These are phyloP conservation scores for Varecia variegata DNA, from an alignment of 2,797 vertebrate species.

Conservation along the genomic window DNA sequence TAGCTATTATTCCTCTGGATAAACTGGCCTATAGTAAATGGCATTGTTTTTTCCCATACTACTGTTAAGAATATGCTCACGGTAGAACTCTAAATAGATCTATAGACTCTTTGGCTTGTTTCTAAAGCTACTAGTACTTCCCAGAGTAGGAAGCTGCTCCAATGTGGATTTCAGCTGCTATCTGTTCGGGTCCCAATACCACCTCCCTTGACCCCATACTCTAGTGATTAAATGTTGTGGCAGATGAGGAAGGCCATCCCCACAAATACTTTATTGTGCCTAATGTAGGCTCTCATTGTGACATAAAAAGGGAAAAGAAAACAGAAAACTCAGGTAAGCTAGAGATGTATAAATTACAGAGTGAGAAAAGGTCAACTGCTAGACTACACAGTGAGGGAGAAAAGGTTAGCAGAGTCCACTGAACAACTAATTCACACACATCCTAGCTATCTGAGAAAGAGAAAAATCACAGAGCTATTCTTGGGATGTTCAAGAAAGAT, in stretches of 20 bases:
- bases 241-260: not conserved
- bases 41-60: not conserved
- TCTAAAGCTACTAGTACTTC: not conserved
- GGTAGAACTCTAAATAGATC: not conserved
- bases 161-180: not conserved
- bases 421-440: not conserved
- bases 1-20: not conserved
- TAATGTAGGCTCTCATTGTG: not conserved
- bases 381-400: not conserved
- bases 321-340: constrained; percentile 13
- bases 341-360: not conserved
- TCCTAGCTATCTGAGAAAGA: not conserved
- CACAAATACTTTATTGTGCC: not conserved
- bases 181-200: not conserved
- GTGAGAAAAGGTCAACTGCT: not conserved
- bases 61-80: not conserved
- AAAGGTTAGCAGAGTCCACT: not conserved
- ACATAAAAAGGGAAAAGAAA: not conserved
- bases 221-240: not conserved
- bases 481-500: not conserved
- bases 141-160: not conserved
- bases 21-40: not conserved
- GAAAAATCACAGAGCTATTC: not conserved
- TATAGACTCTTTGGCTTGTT: not conserved
- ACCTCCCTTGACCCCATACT: not conserved